A percentile compares a stretch with the other conserved stretches of the same genome.
Conservation (phyloP, 2,113 vertebrate genomes). For the Aegotheles bennettii region DNA sequence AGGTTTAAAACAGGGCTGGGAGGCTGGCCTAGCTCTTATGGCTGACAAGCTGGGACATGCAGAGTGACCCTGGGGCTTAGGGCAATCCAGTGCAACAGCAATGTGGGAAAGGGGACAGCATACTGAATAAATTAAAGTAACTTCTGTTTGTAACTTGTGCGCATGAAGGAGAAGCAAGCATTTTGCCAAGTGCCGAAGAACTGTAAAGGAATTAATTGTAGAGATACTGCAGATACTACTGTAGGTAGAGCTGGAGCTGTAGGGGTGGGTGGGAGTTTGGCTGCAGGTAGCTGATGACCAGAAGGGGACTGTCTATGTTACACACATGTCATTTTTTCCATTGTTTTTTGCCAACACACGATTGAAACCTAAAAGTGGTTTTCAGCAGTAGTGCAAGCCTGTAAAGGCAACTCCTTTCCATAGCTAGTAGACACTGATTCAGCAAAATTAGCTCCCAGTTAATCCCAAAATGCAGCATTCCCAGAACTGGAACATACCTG, state of each 20-base stretch:
- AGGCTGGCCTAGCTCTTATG: not conserved
- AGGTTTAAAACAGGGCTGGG: not conserved
- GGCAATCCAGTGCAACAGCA: not conserved
- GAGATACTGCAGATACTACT: not conserved
- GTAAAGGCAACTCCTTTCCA: not conserved
- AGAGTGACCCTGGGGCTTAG: not conserved
- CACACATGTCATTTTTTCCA: not conserved
- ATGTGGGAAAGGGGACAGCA: not conserved
- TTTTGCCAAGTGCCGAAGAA: not conserved
- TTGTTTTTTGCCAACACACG: not conserved
- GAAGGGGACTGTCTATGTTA: fast-evolving
- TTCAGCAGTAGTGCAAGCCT: not conserved
- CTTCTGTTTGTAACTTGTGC: not conserved
- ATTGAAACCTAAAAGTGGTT: not conserved
- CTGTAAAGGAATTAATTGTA: not conserved
- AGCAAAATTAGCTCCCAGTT: not conserved
- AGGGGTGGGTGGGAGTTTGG: not conserved
- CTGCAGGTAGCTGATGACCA: not conserved
- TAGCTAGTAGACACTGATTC: not conserved
- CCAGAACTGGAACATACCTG: not conserved
- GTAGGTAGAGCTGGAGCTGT: not conserved
- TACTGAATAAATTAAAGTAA: not conserved
- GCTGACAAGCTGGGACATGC: not conserved
- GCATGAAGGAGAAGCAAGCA: not conserved
- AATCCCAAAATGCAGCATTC: not conserved